phyloP scores from a whole-genome alignment of 2,113 vertebrate species.

The Amblyopsis rosae region DNA sequence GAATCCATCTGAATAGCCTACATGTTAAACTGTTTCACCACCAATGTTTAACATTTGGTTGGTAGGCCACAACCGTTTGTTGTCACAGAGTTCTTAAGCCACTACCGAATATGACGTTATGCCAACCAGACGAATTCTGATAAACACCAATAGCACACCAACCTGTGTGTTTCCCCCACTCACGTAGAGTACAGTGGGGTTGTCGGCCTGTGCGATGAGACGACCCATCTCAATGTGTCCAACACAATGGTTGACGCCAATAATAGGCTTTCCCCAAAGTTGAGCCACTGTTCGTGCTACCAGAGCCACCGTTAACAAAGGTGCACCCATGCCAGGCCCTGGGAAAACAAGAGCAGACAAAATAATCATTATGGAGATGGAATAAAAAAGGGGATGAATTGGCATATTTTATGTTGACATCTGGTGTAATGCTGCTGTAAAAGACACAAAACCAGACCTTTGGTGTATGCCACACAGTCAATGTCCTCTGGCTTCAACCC shows the following conservation, averaged over 20 bases:
- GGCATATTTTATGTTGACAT: no score
- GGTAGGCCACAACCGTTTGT: no score
- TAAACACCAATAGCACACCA: neutral
- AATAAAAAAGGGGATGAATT: no score
- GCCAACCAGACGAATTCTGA: neutral
- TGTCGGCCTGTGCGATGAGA: slow-evolving; percentile 83
- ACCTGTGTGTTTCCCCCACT: slow-evolving; percentile 95
- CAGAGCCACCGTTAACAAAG: slow-evolving; percentile 82
- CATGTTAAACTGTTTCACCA: no score
- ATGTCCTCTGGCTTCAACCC: slow-evolving; percentile 79
- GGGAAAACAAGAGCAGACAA: neutral
- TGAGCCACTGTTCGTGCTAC: slow-evolving; percentile 89
- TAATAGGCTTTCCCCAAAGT: slow-evolving; percentile 86
- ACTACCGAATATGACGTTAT: neutral
- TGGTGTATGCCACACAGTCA: slow-evolving; percentile 89
- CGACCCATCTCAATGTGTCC: slow-evolving; percentile 95
- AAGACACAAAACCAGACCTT: slow-evolving; percentile 64
- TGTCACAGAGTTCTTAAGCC: no score
- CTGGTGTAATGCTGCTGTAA: neutral
- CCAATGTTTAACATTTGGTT: no score
- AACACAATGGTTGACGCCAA: slow-evolving; percentile 91
- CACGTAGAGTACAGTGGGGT: slow-evolving; percentile 89
- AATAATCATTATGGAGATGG: no score
- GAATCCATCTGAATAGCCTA: no score
- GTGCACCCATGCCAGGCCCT: slow-evolving; percentile 94